A percentile compares a stretch with the other conserved stretches of the same genome.
These are phyloP conservation scores for Netelia inedita DNA, from an alignment of 2,888 invertebrate species.

Conservation along the genomic window DNA sequence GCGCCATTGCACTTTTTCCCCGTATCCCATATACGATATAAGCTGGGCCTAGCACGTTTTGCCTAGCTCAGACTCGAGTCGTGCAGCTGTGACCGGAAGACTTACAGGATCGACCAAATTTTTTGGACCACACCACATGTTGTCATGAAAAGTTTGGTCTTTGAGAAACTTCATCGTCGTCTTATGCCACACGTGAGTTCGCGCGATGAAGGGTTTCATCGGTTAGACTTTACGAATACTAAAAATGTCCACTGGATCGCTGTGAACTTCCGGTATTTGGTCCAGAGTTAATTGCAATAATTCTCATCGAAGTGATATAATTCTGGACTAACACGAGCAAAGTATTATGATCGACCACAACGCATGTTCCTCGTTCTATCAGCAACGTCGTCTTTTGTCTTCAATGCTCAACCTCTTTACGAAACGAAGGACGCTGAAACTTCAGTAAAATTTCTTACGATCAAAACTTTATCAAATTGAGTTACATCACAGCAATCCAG, in stretches of 20 bases:
- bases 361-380: background rate
- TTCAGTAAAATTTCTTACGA: constrained; percentile 12
- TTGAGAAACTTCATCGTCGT: background rate
- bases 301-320: background rate
- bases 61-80: background rate
- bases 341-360: background rate
- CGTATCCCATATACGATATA: constrained; percentile 2
- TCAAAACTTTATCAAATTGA: constrained; percentile 14
- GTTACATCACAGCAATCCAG: background rate
- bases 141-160: background rate
- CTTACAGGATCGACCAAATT: background rate
- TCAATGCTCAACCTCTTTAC: background rate
- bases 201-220: too few relatives aligned
- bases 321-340: background rate
- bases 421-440: background rate
- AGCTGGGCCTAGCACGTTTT: constrained; percentile 9
- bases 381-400: background rate
- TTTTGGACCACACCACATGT: background rate
- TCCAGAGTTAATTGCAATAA: background rate
- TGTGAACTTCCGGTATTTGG: too few relatives aligned
- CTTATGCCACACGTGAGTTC: background rate
- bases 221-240: too few relatives aligned
- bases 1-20: background rate
- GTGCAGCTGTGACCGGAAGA: background rate
- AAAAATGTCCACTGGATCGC: too few relatives aligned